Evolutionary conservation across 2,888 invertebrate genomes (phyloP).

Genomic region (Orthosia gothica): DNA sequence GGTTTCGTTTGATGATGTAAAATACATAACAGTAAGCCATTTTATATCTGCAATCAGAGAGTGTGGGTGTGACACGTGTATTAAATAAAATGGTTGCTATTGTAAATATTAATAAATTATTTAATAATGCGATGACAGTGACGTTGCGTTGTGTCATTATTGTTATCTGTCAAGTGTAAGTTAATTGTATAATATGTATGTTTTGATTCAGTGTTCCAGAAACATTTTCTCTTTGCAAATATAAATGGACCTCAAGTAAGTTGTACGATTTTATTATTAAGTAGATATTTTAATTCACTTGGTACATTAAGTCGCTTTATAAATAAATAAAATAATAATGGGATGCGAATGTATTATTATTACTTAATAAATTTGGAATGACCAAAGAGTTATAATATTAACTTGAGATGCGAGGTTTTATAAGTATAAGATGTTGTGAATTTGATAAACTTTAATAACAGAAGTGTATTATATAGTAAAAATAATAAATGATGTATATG

Average conservation of each 20-base stretch:
- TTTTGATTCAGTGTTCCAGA: constrained; percentile 30
- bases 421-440: constrained; percentile 84
- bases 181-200: constrained; percentile 11
- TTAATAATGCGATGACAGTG: constrained; percentile 23
- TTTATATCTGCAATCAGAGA: constrained; percentile 61
- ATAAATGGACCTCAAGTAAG: constrained; percentile 56
- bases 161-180: constrained; percentile 50
- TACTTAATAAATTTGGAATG: constrained; percentile 76
- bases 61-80: constrained; percentile 43
- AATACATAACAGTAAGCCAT: constrained; percentile 63
- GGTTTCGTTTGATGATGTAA: constrained; percentile 70
- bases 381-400: constrained; percentile 86
- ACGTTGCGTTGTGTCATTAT: constrained; percentile 29
- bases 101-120: constrained; percentile 53
- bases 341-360: constrained; percentile 57
- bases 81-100: constrained; percentile 52
- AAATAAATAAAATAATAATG: constrained; percentile 41
- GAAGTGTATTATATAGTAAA: constrained; percentile 79
- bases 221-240: constrained; percentile 57
- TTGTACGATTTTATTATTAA: constrained; percentile 52
- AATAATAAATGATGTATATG: constrained; percentile 74
- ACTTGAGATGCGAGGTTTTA: constrained; percentile 71
- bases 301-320: constrained; percentile 55
- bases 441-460: constrained; percentile 79
- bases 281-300: constrained; percentile 58